phyloP scores from a whole-genome alignment of 2,888 invertebrate species.

The Tryphoninae sp. region DNA sequence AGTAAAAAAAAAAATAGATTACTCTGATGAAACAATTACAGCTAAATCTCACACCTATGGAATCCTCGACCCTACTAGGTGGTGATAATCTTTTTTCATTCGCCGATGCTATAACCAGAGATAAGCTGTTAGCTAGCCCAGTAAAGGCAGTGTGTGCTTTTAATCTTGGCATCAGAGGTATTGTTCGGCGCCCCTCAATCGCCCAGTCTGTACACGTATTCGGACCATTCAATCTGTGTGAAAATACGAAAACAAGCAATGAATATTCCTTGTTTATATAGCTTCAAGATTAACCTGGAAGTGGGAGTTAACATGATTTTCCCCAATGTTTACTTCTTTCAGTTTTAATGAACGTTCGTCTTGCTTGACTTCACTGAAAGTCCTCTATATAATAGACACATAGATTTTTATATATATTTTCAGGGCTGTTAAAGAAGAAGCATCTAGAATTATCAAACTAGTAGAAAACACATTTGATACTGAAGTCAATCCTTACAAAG shows the following conservation, averaged over 20 bases:
- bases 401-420: too few species aligned
- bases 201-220: constrained; percentile 89
- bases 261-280: constrained; percentile 1
- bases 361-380: too few species aligned
- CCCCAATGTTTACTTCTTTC: too few species aligned
- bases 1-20: constrained; percentile 2
- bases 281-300: neutral
- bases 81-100: constrained; percentile 84
- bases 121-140: constrained; percentile 91
- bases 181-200: constrained; percentile 91
- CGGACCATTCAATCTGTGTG: constrained; percentile 83
- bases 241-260: constrained; percentile 63
- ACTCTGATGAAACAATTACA: too few species aligned
- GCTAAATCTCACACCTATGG: constrained; percentile 29
- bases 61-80: constrained; percentile 62
- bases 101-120: constrained; percentile 85
- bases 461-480: too few species aligned
- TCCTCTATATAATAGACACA: too few species aligned
- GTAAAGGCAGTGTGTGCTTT: constrained; percentile 93
- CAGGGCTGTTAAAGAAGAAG: too few species aligned
- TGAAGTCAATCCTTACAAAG: too few species aligned
- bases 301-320: too few species aligned
- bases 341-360: too few species aligned
- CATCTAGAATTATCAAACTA: too few species aligned
- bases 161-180: constrained; percentile 92